Evolutionary conservation across 2,113 vertebrate species (phyloP).

Genomic region (Odocoileus virginianus): DNA sequence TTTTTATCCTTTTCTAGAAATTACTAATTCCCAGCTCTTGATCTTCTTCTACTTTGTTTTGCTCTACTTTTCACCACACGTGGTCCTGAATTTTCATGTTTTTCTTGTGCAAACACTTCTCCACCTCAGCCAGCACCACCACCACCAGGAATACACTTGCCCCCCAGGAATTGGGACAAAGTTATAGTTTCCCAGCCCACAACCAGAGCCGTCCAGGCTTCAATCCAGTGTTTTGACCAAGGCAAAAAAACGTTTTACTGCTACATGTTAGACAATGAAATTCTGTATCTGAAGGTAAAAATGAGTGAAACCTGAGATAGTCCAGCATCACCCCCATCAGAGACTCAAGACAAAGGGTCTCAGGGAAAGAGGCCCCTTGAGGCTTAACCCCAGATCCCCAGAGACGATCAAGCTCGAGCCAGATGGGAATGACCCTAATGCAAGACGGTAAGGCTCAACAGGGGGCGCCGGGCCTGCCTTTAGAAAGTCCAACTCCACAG

Average conservation of each 20-base stretch:
- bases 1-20: neutral
- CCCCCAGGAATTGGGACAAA: neutral
- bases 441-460: neutral
- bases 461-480: neutral
- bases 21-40: neutral
- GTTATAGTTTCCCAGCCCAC: neutral
- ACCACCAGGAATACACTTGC: neutral
- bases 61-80: neutral
- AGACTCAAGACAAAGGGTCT: neutral
- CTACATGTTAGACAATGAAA: neutral
- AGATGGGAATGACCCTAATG: neutral
- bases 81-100: neutral
- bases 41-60: neutral
- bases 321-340: neutral
- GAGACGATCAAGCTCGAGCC: neutral
- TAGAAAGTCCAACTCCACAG: neutral
- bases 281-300: neutral
- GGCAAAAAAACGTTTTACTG: neutral
- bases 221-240: neutral
- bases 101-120: neutral
- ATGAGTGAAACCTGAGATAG: neutral
- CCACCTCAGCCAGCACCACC: neutral
- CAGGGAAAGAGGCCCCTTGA: neutral
- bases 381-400: neutral
- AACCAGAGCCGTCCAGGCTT: accelerated